Evolutionary conservation across 2,888 invertebrate species (phyloP).

Genomic region (Coelogynopora nodosa): DNA sequence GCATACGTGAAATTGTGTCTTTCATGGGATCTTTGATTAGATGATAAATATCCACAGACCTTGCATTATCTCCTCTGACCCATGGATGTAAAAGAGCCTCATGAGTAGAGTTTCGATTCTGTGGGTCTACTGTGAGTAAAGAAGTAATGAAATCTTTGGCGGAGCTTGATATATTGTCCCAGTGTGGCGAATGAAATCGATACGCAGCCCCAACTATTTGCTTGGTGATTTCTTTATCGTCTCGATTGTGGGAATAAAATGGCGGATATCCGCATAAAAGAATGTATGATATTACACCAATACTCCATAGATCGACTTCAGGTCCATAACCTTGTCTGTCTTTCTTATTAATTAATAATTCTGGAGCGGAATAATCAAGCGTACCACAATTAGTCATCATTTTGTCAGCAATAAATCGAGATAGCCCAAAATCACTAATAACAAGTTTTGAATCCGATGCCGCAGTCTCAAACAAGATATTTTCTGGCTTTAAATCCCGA

Average conservation of each 20-base stretch:
- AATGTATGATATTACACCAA: constrained; percentile 42
- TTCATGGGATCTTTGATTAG: constrained; percentile 29
- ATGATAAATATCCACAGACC: background rate
- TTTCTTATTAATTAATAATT: constrained; percentile 39
- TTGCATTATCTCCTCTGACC: constrained; percentile 5
- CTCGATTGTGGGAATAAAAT: constrained; percentile 39
- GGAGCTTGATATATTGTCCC: constrained; percentile 23
- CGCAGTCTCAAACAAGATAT: constrained; percentile 37
- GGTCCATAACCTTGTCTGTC: constrained; percentile 8
- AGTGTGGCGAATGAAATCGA: constrained; percentile 39
- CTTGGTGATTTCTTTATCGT: constrained; percentile 37
- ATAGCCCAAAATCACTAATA: constrained; percentile 41
- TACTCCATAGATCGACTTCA: constrained; percentile 41
- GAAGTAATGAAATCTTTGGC: constrained; percentile 37
- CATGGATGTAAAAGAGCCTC: constrained; percentile 36
- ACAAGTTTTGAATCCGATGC: constrained; percentile 34
- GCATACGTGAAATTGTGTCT: constrained; percentile 37
- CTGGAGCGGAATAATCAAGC: constrained; percentile 42
- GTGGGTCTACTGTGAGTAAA: constrained; percentile 26
- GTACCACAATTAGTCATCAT: constrained; percentile 44
- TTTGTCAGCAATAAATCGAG: constrained; percentile 10
- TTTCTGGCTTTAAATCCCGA: constrained; percentile 43
- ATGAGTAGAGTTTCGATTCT: background rate
- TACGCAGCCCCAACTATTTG: constrained; percentile 33
- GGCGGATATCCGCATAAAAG: constrained; percentile 42